Base-by-base conservation (phyloP, 1,140 invertebrate species). In the Platorchestia sp. region DNA sequence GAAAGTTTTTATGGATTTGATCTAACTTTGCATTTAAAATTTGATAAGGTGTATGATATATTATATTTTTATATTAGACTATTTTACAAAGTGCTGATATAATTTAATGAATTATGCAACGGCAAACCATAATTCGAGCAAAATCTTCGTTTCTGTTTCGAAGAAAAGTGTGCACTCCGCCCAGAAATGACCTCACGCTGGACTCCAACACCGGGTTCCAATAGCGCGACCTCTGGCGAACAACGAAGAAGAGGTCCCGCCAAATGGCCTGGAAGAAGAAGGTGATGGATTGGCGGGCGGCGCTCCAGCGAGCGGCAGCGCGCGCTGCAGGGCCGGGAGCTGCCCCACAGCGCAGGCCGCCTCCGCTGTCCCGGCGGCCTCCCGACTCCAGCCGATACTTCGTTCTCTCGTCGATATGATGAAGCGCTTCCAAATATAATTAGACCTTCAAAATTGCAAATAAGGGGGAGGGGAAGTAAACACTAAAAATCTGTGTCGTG, bases 401-500 rank as follows among this genome's bases (percentile, higher is more conserved):
- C 59, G 59, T 75, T 75, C 59, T 75, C 27, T 10, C 10, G 59
- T 75, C 59, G 59, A 36, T 36, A 36, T 75, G 59, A 75, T 75
- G 59, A 36, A 75, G 59, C 59, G 10, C 59, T 75, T 75, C 59
- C 7, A 75, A 75, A 75, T 75, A 75, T 75, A 75, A 75, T 75
- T 75, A 75, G 14, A 27, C 59, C 59, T 36, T 75, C 10, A 75
- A 75, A 75, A 75, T 75, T 75, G 59, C 59, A 75, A 75, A 75
- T 75, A 75, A 75, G 87, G 87, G 41, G 36, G 44, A 90, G 10
- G 59, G 14, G 42, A 90, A 90, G 42, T 43, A 43, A 90, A 43
- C 87, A 90, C 87, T 90, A 42, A 10, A 43, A 90, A 90, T 90
- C 16, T 90, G 47, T 51, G 59, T 90, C 87, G 41, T 43, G 87